Percentiles rank a stretch among this genome's conserved stretches.
phyloP scores from a whole-genome alignment of 64 coral and sea anemone genomes.

The Astreopora myriophthalma region DNA sequence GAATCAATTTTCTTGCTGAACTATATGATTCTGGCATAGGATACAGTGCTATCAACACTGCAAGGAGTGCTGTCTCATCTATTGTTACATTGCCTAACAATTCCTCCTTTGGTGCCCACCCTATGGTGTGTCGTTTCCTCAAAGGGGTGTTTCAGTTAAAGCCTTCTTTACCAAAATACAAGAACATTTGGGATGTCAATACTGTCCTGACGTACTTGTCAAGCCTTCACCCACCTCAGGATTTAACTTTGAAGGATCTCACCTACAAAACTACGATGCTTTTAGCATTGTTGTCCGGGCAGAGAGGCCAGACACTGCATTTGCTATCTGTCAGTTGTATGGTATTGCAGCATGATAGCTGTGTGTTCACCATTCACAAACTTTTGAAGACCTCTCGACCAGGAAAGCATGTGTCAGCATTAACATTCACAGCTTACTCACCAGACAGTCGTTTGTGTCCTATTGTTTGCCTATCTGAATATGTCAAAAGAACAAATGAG shows the following conservation, averaged over 20 bases:
- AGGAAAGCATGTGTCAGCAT: background rate
- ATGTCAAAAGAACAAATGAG: slow-evolving; percentile 48
- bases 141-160: slow-evolving; percentile 61
- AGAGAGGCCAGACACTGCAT: slow-evolving; percentile 41
- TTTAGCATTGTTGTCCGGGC: slow-evolving; percentile 7
- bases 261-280: slow-evolving; percentile 13
- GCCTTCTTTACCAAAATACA: slow-evolving; percentile 51
- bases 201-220: slow-evolving; percentile 20
- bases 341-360: background rate
- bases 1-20: slow-evolving; percentile 29
- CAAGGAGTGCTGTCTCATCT: slow-evolving; percentile 16
- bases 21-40: slow-evolving; percentile 34
- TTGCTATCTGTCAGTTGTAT: slow-evolving; percentile 2
- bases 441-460: too few relatives aligned
- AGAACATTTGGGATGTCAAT: slow-evolving; percentile 53
- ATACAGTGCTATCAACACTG: slow-evolving; percentile 41
- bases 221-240: background rate
- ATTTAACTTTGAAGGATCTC: slow-evolving; percentile 6
- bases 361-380: slow-evolving; percentile 3
- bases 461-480: slow-evolving; percentile 39
- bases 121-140: slow-evolving; percentile 39
- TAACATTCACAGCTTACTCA: slow-evolving; percentile 10
- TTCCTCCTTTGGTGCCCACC: background rate
- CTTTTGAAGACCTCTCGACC: slow-evolving; percentile 14
- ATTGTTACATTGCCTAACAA: background rate